phyloP scores from a whole-genome alignment of 2,888 invertebrate genomes.

The Cataglyphis cursor region DNA sequence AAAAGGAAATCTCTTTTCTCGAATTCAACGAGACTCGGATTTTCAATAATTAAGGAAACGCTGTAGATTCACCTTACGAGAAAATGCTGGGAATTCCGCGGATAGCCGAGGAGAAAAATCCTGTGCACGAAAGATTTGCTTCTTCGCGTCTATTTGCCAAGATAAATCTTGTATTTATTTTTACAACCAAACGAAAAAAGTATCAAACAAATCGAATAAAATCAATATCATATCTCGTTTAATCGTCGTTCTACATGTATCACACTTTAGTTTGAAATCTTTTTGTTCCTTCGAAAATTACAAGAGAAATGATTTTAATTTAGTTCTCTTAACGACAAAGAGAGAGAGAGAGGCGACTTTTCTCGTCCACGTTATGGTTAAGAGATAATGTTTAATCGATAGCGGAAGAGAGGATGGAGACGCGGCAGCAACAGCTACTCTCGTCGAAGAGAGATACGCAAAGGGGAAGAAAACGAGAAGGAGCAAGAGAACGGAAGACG shows the following conservation, averaged over 20 bases:
- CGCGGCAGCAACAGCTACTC: not conserved
- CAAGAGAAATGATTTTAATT: slow-evolving; percentile 24
- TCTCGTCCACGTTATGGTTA: slow-evolving; percentile 59
- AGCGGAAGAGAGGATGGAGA: slow-evolving; percentile 44
- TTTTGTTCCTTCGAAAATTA: slow-evolving; percentile 41
- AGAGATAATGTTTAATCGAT: slow-evolving; percentile 76
- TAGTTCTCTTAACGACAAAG: slow-evolving; percentile 48
- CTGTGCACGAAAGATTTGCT: not conserved
- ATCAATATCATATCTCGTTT: slow-evolving; percentile 5
- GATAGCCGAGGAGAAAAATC: not conserved
- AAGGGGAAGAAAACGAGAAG: slow-evolving; percentile 9
- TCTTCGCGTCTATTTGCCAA: slow-evolving; percentile 3
- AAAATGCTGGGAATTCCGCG: slow-evolving; percentile 34
- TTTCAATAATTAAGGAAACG: slow-evolving; percentile 46
- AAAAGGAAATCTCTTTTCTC: slow-evolving; percentile 23
- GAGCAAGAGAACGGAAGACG: slow-evolving; percentile 65
- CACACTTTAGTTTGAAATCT: slow-evolving; percentile 15
- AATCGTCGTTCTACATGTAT: not conserved
- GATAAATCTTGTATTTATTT: slow-evolving; percentile 14
- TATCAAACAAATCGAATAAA: slow-evolving; percentile 23
- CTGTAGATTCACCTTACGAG: slow-evolving; percentile 18
- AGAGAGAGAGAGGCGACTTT: slow-evolving; percentile 35
- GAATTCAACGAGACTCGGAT: slow-evolving; percentile 32
- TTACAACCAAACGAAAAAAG: not conserved
- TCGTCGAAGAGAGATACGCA: not conserved